Evolutionary conservation across 64 coral and sea anemone species (phyloP).

Genomic region (Astreopora myriophthalma): DNA sequence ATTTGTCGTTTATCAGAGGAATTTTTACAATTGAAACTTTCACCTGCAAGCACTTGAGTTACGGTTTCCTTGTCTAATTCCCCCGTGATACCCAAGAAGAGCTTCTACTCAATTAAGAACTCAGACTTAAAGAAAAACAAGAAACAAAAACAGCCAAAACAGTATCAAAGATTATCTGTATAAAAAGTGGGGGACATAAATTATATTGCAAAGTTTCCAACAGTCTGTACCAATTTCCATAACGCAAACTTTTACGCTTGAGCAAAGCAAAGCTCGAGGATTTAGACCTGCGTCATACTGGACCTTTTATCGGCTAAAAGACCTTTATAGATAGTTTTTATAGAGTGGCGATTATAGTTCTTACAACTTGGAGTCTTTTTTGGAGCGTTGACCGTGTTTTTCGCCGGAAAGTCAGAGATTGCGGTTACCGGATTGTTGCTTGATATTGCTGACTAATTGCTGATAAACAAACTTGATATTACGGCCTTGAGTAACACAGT

Average conservation of each 20-base stretch:
- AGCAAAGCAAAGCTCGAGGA: not conserved
- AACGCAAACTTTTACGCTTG: not conserved
- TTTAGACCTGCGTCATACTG: not conserved
- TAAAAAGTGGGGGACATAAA: too few relatives aligned
- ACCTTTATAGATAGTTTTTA: too few relatives aligned
- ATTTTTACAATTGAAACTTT: not conserved
- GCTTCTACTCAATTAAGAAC: not conserved
- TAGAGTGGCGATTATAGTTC: too few relatives aligned
- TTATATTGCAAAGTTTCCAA: not conserved
- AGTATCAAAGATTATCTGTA: too few relatives aligned
- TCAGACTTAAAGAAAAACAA: too few relatives aligned
- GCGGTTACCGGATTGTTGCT: too few relatives aligned
- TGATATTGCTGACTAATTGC: not conserved
- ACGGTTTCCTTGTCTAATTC: not conserved
- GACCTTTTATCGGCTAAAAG: too few relatives aligned
- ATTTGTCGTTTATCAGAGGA: not conserved
- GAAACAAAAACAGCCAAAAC: too few relatives aligned
- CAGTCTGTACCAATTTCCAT: not conserved
- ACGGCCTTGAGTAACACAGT: not conserved
- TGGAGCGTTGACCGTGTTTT: not conserved
- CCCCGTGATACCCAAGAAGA: not conserved
- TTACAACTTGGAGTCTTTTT: too few relatives aligned
- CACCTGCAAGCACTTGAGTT: not conserved
- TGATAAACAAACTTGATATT: not conserved
- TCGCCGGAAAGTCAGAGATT: not conserved